A percentile compares a stretch with the other conserved stretches of the same genome.
Conservation (phyloP, 2,797 vertebrate species). For the Molossus molossus region DNA sequence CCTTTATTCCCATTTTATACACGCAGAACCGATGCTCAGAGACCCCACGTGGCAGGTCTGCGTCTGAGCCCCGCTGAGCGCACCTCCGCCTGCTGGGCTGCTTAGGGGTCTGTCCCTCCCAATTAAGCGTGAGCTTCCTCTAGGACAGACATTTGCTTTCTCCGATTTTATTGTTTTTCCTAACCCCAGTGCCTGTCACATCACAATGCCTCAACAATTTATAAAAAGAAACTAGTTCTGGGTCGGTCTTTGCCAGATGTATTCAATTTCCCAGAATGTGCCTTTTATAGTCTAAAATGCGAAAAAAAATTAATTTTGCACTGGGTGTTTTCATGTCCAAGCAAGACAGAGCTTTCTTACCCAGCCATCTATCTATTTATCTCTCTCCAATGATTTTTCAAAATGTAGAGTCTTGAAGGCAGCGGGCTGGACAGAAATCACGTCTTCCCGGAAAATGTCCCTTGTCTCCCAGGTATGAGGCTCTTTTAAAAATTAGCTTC, state of each 20-base stretch:
- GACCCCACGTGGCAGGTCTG: not conserved
- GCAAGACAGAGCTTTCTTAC: constrained; percentile 3
- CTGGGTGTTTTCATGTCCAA: not conserved
- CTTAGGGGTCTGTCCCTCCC: not conserved
- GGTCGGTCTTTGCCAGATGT: not conserved
- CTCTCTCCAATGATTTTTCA: not conserved
- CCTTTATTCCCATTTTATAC: not conserved
- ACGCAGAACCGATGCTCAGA: not conserved
- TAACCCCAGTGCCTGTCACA: not conserved
- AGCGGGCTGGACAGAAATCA: constrained; percentile 1
- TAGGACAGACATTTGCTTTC: not conserved
- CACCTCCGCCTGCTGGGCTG: not conserved
- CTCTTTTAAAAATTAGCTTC: constrained; percentile 79
- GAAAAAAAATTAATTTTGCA: not conserved
- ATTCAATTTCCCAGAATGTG: not conserved
- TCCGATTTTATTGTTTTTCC: not conserved
- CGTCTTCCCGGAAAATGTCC: not conserved
- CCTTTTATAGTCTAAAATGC: constrained; percentile 22
- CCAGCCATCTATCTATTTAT: not conserved
- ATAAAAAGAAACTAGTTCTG: not conserved
- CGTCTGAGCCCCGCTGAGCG: not conserved
- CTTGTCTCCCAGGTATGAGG: constrained; percentile 60
- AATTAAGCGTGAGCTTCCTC: not conserved
- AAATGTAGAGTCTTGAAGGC: not conserved
- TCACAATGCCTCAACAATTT: not conserved